Conservation (phyloP, 2,113 vertebrate species). For the Ciconia stormi region DNA sequence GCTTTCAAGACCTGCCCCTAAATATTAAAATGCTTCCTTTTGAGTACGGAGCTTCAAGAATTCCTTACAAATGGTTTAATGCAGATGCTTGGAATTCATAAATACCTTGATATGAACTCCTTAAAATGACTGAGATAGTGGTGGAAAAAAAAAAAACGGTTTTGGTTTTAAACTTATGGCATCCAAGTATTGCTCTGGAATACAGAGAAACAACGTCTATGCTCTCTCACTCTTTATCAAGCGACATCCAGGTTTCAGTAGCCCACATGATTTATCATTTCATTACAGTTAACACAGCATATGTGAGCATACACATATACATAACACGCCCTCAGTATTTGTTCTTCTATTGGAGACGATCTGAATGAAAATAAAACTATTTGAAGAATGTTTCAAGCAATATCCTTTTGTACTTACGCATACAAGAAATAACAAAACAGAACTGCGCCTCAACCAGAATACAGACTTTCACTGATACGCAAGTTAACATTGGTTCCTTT, state of each 20-base stretch:
- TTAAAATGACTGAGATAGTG: background rate
- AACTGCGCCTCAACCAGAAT: background rate
- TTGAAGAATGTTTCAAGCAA: slow-evolving; percentile 4
- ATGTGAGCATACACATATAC: background rate
- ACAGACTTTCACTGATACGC: background rate
- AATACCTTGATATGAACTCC: background rate
- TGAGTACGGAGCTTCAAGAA: background rate
- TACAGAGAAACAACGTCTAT: background rate
- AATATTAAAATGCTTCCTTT: background rate
- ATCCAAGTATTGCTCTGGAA: slow-evolving; percentile 12
- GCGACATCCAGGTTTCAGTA: background rate
- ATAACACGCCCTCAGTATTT: background rate
- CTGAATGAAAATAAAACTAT: background rate
- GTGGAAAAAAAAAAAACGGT: too few species aligned
- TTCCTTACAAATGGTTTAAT: background rate
- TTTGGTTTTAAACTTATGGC: background rate
- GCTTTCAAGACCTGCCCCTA: background rate
- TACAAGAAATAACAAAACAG: background rate
- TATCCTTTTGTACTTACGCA: background rate
- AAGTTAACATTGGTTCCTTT: background rate
- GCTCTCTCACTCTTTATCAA: background rate
- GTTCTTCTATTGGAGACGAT: background rate
- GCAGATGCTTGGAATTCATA: background rate
- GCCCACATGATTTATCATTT: background rate
- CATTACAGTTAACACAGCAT: background rate